Percentiles rank a stretch among this genome's conserved stretches.
Evolutionary conservation across 2,888 invertebrate genomes (phyloP).

Genomic region (Rhynchonema sp.): DNA sequence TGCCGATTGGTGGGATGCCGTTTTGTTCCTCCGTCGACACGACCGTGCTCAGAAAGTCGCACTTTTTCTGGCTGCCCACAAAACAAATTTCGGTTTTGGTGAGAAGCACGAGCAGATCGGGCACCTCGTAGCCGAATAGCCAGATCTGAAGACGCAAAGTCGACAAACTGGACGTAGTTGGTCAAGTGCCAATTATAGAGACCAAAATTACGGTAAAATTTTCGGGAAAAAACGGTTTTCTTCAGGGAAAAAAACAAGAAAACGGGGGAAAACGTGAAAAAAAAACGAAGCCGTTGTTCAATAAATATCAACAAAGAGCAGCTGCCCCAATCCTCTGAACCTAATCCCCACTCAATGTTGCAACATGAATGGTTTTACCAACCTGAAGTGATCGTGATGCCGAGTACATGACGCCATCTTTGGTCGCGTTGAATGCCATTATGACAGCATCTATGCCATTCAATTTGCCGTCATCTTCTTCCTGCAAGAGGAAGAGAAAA

Average conservation of each 20-base stretch:
- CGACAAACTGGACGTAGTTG: too few relatives aligned
- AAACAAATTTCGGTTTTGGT: slow-evolving; percentile 66
- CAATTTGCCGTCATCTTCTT: too few relatives aligned
- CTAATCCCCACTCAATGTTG: too few relatives aligned
- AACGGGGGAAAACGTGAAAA: too few relatives aligned
- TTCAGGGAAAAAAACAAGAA: too few relatives aligned
- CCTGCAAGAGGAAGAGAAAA: too few relatives aligned
- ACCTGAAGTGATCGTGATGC: not conserved
- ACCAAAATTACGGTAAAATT: too few relatives aligned
- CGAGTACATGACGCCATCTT: not conserved
- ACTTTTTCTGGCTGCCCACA: slow-evolving; percentile 88
- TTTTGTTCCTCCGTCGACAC: slow-evolving; percentile 48
- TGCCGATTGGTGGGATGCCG: slow-evolving; percentile 54
- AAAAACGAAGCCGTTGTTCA: too few relatives aligned
- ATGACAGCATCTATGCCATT: not conserved
- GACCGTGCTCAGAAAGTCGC: slow-evolving; percentile 76
- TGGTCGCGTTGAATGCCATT: not conserved
- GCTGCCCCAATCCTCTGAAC: too few relatives aligned
- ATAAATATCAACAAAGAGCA: too few relatives aligned
- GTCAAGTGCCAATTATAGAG: too few relatives aligned
- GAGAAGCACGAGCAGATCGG: slow-evolving; percentile 81
- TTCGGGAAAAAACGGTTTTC: too few relatives aligned
- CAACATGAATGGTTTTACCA: not conserved
- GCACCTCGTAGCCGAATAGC: slow-evolving; percentile 87
- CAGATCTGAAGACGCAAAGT: slow-evolving; percentile 64